Base-by-base conservation (phyloP, 1,140 invertebrate species). In the Bombus pyrosoma region DNA sequence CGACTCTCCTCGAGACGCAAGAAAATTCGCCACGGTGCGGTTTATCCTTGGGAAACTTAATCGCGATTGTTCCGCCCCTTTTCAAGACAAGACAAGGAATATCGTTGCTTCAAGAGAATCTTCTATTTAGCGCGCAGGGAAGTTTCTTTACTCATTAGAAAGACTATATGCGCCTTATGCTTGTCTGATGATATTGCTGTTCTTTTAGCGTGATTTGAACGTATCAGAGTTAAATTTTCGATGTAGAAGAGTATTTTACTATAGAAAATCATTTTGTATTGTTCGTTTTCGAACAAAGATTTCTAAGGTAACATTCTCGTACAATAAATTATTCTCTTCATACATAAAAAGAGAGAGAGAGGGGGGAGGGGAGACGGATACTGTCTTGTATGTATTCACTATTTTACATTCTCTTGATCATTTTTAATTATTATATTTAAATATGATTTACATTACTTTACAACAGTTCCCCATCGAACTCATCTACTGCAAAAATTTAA, bases 41-140 rank as follows among this genome's bases (percentile, higher is more conserved):
- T 72, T 84, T 79, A 79, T 84, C 82, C 66, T 25, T 15, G 53
- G 32, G 25, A 53, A 80, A 79, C 83, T 84, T 84, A 79, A 84
- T 84, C 78, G 64, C 66, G 32, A 79, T 76, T 82, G 59, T 76
- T 82, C 68, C 73, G 15, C 41, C 57, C n/a, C 43, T 59, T 32
- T 34, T 39, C n/a, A 10, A 22, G 8, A 53, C 25, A 15, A 4
- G 43, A 18, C 53, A 28, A 62, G 43, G 47, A 47, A 28, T 75
- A 39, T 82, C 47, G 81, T 76, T 34, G 32, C 72, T 37, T 0
- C 57, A 66, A 66, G 57, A 39, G 81, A 37, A 73, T 64, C 43
- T 41, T 76, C 41, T 82, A 25, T 76, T 66, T 32, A n/a, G 59
- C 74, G 41, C 62, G 32, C 18, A 28, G 8, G 43, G 9, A 83